A percentile compares a stretch with the other conserved stretches of the same genome.
Conservation (phyloP, 2,113 vertebrate species). For the Trematomus loennbergii region DNA sequence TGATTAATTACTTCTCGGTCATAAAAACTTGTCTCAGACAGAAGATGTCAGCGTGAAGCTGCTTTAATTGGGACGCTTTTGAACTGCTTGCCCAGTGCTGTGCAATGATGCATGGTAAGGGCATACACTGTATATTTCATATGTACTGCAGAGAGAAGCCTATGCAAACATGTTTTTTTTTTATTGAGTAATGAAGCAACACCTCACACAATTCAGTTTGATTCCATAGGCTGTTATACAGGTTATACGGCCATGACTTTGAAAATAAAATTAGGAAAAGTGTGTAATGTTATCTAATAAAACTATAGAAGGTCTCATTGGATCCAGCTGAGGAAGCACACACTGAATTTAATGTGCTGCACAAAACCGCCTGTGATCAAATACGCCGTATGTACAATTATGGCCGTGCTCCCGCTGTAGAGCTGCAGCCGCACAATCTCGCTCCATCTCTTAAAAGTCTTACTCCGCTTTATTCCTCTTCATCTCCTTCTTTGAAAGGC, state of each 20-base stretch:
- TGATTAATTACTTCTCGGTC: constrained; percentile 36
- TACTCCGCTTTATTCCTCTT: constrained; percentile 15
- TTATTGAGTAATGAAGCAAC: not conserved
- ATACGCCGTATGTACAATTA: not conserved
- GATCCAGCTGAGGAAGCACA: not conserved
- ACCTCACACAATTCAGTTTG: not conserved
- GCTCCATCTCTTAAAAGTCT: constrained; percentile 9
- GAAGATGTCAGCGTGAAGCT: constrained; percentile 33
- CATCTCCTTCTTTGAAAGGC: constrained; percentile 39
- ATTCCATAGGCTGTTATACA: not conserved
- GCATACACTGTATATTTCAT: not conserved
- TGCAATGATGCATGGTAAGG: constrained; percentile 44
- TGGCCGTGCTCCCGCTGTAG: not conserved
- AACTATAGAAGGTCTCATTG: not conserved
- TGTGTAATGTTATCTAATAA: not conserved
- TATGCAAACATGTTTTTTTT: constrained; percentile 2
- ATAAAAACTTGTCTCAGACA: constrained; percentile 36
- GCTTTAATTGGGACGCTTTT: constrained; percentile 57
- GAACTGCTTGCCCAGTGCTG: constrained; percentile 47
- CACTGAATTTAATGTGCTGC: not conserved
- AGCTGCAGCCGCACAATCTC: constrained; percentile 4
- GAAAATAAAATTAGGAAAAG: constrained; percentile 8
- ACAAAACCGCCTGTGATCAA: constrained; percentile 5
- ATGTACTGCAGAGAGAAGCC: not conserved
- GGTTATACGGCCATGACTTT: not conserved